Percentiles rank a stretch among this genome's conserved stretches.
phyloP scores from a whole-genome alignment of 2,113 vertebrate species.

The Tympanuchus pallidicinctus region DNA sequence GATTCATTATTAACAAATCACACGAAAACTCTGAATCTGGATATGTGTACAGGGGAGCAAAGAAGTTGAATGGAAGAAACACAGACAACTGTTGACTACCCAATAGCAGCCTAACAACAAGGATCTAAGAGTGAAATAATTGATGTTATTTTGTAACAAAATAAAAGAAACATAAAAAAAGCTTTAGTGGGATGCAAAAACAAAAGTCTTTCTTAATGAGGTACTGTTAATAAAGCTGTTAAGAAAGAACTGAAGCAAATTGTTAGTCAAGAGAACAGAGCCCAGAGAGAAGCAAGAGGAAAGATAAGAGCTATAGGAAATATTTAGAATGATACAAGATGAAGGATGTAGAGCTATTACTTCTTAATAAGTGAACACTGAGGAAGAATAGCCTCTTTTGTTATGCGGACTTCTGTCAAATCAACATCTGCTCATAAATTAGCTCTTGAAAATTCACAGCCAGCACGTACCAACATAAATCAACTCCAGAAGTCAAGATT shows the following conservation, averaged over 20 bases:
- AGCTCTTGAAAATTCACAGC: not conserved
- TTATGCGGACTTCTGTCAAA: not conserved
- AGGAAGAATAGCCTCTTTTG: not conserved
- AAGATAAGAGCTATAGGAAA: not conserved
- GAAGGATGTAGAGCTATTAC: not conserved
- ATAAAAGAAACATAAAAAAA: not conserved
- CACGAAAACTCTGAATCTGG: not conserved
- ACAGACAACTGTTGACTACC: not conserved
- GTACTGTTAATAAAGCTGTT: not conserved
- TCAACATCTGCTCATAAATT: not conserved
- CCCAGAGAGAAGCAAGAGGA: not conserved
- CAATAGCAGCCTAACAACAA: not conserved
- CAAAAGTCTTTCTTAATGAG: not conserved
- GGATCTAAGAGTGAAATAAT: not conserved
- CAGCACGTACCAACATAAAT: not conserved
- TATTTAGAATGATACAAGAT: not conserved
- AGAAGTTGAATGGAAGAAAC: not conserved
- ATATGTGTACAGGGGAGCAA: not conserved
- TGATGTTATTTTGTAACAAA: not conserved
- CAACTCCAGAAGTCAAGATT: not conserved
- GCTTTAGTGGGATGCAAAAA: not conserved
- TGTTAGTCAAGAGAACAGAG: not conserved
- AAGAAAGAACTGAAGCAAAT: not conserved
- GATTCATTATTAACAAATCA: slow-evolving; percentile 8
- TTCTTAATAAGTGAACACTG: not conserved